phyloP scores from a whole-genome alignment of 2,113 vertebrate genomes.

The Thermophis baileyi region DNA sequence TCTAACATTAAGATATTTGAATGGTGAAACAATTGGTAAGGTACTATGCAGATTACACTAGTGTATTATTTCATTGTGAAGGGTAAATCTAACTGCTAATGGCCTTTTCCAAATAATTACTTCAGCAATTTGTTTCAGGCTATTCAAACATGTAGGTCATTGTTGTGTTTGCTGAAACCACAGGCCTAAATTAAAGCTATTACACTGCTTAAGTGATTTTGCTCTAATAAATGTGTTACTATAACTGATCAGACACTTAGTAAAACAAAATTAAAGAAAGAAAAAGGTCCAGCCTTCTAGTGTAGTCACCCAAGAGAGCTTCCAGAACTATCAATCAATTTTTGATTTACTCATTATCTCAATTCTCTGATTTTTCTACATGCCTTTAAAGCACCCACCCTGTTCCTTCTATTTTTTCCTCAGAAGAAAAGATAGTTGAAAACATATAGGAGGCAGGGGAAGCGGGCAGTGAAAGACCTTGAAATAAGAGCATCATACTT shows the following conservation, averaged over 20 bases:
- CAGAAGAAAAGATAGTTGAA: background rate
- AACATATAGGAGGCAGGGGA: background rate
- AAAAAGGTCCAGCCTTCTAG: background rate
- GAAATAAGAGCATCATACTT: background rate
- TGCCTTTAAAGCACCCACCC: background rate
- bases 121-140: slow-evolving; percentile 4
- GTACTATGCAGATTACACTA: rapidly evolving
- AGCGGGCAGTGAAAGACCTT: background rate
- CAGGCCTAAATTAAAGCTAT: background rate
- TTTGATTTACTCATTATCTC: background rate
- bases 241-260: background rate
- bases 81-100: background rate
- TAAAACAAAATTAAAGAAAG: background rate
- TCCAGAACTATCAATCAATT: background rate
- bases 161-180: background rate
- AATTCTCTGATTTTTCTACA: background rate
- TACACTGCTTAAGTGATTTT: slow-evolving; percentile 2
- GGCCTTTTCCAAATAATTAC: slow-evolving; percentile 21
- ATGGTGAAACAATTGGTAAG: background rate
- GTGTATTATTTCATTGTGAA: background rate
- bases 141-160: slow-evolving; percentile 1
- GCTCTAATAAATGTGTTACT: background rate
- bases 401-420: background rate
- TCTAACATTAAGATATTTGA: background rate
- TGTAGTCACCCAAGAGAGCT: background rate